phyloP scores from a whole-genome alignment of 2,113 vertebrate genomes.

The Eretmodus cyanostictus region DNA sequence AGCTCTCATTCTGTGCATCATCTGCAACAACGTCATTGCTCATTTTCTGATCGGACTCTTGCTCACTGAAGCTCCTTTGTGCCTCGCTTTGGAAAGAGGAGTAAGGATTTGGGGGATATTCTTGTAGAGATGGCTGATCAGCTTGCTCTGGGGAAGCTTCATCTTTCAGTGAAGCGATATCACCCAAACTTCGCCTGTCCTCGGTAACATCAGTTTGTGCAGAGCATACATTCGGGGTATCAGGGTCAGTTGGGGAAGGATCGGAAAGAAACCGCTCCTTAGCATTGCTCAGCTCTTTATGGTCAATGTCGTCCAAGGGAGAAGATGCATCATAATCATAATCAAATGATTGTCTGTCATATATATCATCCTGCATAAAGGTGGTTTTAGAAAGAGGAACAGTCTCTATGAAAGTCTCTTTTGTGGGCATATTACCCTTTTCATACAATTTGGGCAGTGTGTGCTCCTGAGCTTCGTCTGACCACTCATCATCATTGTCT shows the following conservation, averaged over 20 bases:
- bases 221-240: not conserved
- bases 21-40: not conserved
- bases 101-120: slow-evolving; percentile 47
- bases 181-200: not conserved
- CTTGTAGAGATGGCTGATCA: slow-evolving; percentile 3
- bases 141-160: not conserved
- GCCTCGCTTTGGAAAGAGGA: slow-evolving; percentile 39
- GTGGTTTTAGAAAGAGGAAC: slow-evolving; percentile 7
- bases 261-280: slow-evolving; percentile 39
- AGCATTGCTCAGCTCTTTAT: not conserved
- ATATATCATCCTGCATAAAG: slow-evolving; percentile 53
- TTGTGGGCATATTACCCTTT: not conserved
- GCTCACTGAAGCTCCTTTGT: not conserved
- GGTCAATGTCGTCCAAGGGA: slow-evolving; percentile 15
- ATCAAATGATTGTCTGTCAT: slow-evolving; percentile 59
- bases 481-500: slow-evolving; percentile 50
- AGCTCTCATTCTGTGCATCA: not conserved
- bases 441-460: slow-evolving; percentile 9
- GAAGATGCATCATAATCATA: slow-evolving; percentile 35
- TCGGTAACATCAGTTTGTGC: not conserved
- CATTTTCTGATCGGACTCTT: not conserved
- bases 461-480: slow-evolving; percentile 41
- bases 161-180: not conserved
- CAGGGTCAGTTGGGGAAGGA: not conserved
- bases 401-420: not conserved